Evolutionary conservation across 2,113 vertebrate genomes (phyloP).

Genomic region (Boulengeromyrus knoepffleri): DNA sequence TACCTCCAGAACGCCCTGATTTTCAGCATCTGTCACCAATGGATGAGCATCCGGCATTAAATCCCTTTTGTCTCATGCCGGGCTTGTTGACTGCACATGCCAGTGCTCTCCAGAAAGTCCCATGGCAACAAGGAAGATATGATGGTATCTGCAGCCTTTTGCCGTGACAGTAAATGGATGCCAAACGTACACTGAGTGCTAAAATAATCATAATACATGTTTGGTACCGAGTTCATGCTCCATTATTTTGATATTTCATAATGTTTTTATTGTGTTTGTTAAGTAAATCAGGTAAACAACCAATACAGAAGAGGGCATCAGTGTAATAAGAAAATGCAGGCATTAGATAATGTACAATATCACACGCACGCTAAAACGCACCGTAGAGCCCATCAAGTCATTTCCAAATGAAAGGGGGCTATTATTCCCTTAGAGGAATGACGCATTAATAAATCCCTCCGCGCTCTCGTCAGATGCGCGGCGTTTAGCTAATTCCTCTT

Average conservation of each 20-base stretch:
- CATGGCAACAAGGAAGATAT: neutral
- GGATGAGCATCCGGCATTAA: neutral
- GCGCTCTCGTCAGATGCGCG: neutral
- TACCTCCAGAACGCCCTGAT: neutral
- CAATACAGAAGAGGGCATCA: neutral
- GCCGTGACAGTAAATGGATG: neutral
- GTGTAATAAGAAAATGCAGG: neutral
- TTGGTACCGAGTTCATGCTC: neutral
- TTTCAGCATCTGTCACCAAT: neutral
- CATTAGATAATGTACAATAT: neutral
- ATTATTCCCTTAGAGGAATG: neutral
- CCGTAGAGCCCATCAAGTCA: neutral
- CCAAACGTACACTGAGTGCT: neutral
- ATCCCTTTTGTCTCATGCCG: neutral
- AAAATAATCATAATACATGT: neutral
- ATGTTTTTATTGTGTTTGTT: neutral
- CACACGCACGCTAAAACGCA: neutral
- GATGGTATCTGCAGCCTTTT: neutral
- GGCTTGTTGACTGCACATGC: neutral
- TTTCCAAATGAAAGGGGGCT: neutral
- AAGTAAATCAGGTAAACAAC: neutral
- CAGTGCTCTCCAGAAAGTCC: neutral
- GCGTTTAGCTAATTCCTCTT: neutral
- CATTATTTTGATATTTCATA: neutral
- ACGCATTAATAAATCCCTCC: neutral